phyloP scores from a whole-genome alignment of 2,797 vertebrate species.

The Argentina silus region DNA sequence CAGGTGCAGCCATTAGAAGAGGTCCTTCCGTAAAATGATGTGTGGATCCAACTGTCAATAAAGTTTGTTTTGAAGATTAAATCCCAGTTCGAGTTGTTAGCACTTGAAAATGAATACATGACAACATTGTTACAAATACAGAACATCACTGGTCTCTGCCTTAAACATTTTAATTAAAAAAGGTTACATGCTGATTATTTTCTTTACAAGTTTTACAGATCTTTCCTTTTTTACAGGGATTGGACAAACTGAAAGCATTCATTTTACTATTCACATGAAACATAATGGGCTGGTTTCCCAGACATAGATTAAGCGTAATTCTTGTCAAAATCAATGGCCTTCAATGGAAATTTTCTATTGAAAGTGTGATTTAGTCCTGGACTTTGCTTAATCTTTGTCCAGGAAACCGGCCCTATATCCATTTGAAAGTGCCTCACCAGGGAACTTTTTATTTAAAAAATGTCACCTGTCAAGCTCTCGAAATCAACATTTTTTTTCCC shows the following conservation, averaged over 20 bases:
- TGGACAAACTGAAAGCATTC: conserved; percentile 40
- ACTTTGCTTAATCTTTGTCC: too few species aligned
- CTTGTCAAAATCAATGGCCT: too few species aligned
- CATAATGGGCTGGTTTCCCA: too few species aligned
- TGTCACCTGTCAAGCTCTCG: conserved; percentile 14
- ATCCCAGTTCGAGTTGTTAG: conserved; percentile 62
- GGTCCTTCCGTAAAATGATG: conserved; percentile 30
- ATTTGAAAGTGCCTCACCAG: conserved; percentile 22
- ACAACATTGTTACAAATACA: conserved; percentile 71
- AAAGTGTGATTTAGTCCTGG: too few species aligned
- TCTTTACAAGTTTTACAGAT: conserved; percentile 73
- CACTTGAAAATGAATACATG: conserved; percentile 69
- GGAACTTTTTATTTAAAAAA: conserved; percentile 9
- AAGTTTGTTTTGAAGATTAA: conserved; percentile 61
- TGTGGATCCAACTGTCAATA: conserved; percentile 57
- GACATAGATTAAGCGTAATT: too few species aligned
- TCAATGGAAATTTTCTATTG: too few species aligned
- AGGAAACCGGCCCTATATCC: conserved; percentile 5
- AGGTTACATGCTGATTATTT: conserved; percentile 71
- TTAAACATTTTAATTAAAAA: conserved; percentile 52
- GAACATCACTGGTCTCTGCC: conserved; percentile 69
- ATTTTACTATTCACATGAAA: conserved; percentile 37
- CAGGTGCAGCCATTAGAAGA: conserved; percentile 19
- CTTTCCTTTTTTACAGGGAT: conserved; percentile 50
- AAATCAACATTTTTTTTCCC: conserved; percentile 29